A percentile compares a stretch with the other conserved stretches of the same genome.
phyloP scores from a whole-genome alignment of 2,797 vertebrate genomes.

The Phoebastria nigripes region DNA sequence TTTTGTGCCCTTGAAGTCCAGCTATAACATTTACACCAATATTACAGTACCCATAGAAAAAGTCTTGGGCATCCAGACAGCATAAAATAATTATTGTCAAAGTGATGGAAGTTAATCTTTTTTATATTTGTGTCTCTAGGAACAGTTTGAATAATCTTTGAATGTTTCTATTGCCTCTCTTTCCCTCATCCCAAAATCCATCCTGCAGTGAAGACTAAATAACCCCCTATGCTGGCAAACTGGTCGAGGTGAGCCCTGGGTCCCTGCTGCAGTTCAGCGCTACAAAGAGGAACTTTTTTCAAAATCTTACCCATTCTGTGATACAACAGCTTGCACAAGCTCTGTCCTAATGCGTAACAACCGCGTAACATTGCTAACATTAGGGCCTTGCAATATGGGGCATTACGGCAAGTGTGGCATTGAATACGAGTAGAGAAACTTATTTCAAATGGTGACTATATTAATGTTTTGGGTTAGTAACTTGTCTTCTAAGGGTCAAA shows the following conservation, averaged over 20 bases:
- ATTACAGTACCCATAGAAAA: background rate
- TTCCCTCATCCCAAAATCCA: background rate
- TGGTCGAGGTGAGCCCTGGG: background rate
- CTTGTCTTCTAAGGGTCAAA: background rate
- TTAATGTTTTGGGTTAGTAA: background rate
- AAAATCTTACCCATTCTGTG: background rate
- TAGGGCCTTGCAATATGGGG: rapidly evolving
- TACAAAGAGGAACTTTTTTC: background rate
- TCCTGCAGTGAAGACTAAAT: background rate
- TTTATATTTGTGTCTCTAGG: background rate
- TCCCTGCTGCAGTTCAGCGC: background rate
- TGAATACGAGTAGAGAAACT: background rate
- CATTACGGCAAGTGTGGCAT: rapidly evolving
- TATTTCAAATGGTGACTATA: background rate
- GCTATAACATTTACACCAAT: rapidly evolving
- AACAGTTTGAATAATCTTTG: background rate
- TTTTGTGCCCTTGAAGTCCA: background rate
- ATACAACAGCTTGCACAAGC: background rate
- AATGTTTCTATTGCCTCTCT: background rate
- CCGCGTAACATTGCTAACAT: rapidly evolving
- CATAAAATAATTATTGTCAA: background rate
- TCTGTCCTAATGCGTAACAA: rapidly evolving
- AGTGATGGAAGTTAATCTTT: background rate
- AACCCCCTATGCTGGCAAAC: background rate
- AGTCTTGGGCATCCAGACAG: background rate